A percentile compares a stretch with the other conserved stretches of the same genome.
phyloP scores from a whole-genome alignment of 2,888 invertebrate genomes.

The Thera britannica region DNA sequence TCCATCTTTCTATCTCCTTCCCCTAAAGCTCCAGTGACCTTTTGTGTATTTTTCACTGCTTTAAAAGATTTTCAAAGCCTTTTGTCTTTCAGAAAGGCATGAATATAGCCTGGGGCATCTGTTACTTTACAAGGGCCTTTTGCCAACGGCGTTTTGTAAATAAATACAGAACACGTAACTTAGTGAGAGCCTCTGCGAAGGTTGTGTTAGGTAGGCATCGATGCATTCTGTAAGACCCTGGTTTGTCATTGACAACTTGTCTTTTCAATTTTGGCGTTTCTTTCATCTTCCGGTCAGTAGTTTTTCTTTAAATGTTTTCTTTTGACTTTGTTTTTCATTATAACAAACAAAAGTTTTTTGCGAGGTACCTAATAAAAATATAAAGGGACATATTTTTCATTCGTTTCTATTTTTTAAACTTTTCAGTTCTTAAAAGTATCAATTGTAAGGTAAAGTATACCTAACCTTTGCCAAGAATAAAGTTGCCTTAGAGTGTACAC shows the following conservation, averaged over 20 bases:
- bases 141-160: slow-evolving; percentile 37
- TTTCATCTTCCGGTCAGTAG: slow-evolving; percentile 3
- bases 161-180: slow-evolving; percentile 21
- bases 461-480: too few relatives aligned
- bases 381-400: not conserved
- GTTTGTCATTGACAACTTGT: slow-evolving; percentile 32
- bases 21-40: slow-evolving; percentile 77
- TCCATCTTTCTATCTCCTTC: slow-evolving; percentile 59
- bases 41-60: slow-evolving; percentile 78
- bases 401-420: not conserved
- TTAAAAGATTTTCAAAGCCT: slow-evolving; percentile 72
- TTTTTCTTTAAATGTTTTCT: not conserved
- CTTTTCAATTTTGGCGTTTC: slow-evolving; percentile 7
- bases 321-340: not conserved
- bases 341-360: not conserved
- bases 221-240: slow-evolving; percentile 35
- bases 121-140: slow-evolving; percentile 58
- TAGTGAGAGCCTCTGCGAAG: slow-evolving; percentile 32
- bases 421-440: too few relatives aligned
- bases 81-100: slow-evolving; percentile 74
- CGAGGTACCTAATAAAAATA: not conserved
- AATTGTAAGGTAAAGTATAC: too few relatives aligned
- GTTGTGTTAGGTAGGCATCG: slow-evolving; percentile 25
- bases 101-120: slow-evolving; percentile 61
- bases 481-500: too few relatives aligned